Evolutionary conservation across 2,888 invertebrate genomes (phyloP).

Genomic region (Eretmocerus hayati): DNA sequence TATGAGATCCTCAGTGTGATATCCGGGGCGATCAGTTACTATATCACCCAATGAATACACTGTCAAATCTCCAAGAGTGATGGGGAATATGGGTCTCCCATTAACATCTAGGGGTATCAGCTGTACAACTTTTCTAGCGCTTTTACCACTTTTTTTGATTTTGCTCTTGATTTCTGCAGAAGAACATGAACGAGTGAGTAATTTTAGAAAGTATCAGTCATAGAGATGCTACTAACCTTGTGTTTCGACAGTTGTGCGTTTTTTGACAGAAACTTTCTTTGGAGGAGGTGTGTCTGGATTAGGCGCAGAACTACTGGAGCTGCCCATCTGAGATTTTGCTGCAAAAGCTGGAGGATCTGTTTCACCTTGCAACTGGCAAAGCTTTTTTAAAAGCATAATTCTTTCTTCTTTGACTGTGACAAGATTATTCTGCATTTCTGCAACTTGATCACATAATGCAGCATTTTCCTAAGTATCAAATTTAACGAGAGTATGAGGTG

Average conservation of each 20-base stretch:
- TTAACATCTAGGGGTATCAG: slow-evolving; percentile 60
- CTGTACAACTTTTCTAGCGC: slow-evolving; percentile 49
- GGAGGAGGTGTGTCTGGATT: slow-evolving; percentile 32
- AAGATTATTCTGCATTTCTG: slow-evolving; percentile 75
- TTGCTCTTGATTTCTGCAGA: slow-evolving; percentile 36
- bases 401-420: slow-evolving; percentile 75
- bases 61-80: slow-evolving; percentile 62
- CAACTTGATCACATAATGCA: slow-evolving; percentile 81
- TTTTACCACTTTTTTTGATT: slow-evolving; percentile 31
- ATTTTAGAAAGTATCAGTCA: neutral
- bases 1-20: slow-evolving; percentile 65
- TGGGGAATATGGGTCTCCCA: slow-evolving; percentile 67
- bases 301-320: slow-evolving; percentile 26
- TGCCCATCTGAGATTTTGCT: slow-evolving; percentile 34
- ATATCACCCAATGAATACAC: slow-evolving; percentile 73
- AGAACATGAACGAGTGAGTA: slow-evolving; percentile 9
- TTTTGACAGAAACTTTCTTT: slow-evolving; percentile 37
- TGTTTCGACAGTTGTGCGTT: slow-evolving; percentile 33
- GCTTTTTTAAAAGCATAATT: slow-evolving; percentile 68
- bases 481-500: too few relatives aligned
- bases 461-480: slow-evolving; percentile 63
- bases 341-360: slow-evolving; percentile 31
- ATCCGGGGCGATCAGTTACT: slow-evolving; percentile 58
- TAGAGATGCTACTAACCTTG: slow-evolving; percentile 25
- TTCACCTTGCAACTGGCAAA: slow-evolving; percentile 56